Conservation (phyloP, 2,888 invertebrate species). For the Oscheius myriophilus region DNA sequence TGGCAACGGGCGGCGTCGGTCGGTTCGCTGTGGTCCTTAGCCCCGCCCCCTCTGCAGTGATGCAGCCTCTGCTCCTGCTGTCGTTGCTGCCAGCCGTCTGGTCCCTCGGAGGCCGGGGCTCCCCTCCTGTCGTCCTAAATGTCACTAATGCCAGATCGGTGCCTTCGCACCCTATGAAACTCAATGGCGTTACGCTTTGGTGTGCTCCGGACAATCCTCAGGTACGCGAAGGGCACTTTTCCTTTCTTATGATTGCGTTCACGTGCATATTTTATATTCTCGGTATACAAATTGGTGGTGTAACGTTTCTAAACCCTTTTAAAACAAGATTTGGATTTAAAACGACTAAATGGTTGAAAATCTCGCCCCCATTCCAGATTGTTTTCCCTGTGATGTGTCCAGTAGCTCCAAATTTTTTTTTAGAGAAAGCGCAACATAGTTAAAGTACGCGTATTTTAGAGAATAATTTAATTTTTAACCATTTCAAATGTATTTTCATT, state of each 20-base stretch:
- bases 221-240: conserved; percentile 24
- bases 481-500: too few relatives aligned
- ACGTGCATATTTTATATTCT: background rate
- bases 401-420: too few relatives aligned
- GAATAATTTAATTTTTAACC: too few relatives aligned
- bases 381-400: too few relatives aligned
- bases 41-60: conserved; percentile 14
- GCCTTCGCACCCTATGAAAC: conserved; percentile 13
- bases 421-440: too few relatives aligned
- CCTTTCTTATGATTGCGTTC: background rate
- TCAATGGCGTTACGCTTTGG: conserved; percentile 40
- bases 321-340: too few relatives aligned
- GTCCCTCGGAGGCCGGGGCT: conserved; percentile 1
- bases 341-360: too few relatives aligned
- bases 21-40: background rate
- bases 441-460: too few relatives aligned
- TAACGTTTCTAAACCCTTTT: background rate
- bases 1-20: conserved; percentile 8
- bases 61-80: conserved; percentile 5
- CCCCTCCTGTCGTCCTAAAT: conserved; percentile 13
- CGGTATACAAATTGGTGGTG: background rate
- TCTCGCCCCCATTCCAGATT: too few relatives aligned
- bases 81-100: conserved; percentile 8
- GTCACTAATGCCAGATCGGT: conserved; percentile 5
- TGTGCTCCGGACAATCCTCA: conserved; percentile 50